These are phyloP conservation scores for Neuroterus valhalla DNA, from an alignment of 1,140 invertebrate species.

Conservation along the genomic window DNA sequence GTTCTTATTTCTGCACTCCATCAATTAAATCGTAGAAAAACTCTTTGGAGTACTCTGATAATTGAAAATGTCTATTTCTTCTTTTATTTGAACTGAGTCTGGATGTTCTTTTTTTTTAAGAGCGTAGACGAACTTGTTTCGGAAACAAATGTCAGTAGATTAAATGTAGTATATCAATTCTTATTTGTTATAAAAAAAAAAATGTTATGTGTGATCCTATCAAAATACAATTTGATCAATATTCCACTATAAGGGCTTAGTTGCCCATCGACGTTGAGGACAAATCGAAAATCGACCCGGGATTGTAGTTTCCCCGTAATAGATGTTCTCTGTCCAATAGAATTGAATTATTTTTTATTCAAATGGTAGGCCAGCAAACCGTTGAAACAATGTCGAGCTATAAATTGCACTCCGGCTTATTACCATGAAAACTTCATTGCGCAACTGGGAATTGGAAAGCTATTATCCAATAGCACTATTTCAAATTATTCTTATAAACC, in stretches of 20 bases:
- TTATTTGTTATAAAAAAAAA: too few relatives aligned
- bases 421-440: conserved; percentile 12
- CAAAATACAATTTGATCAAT: too few relatives aligned
- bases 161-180: too few relatives aligned
- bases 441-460: neutral
- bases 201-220: too few relatives aligned
- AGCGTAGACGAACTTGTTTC: too few relatives aligned
- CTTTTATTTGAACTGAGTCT: neutral
- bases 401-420: conserved; percentile 10
- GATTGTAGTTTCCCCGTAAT: neutral
- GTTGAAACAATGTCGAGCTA: conserved; percentile 6
- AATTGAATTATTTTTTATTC: neutral
- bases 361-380: neutral
- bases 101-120: too few relatives aligned
- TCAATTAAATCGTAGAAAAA: too few relatives aligned
- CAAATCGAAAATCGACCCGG: neutral
- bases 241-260: neutral
- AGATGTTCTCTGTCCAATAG: neutral
- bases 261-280: neutral
- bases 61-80: too few relatives aligned
- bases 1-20: neutral
- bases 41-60: too few relatives aligned
- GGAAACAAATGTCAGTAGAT: too few relatives aligned
- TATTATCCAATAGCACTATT: neutral
- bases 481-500: neutral